Percentiles rank a stretch among this genome's conserved stretches.
Evolutionary conservation across 1,140 invertebrate species (phyloP).

Genomic region (Bombyx mori): ASM3026992v2 NC_085118.1:2877001-2877500

Average conservation of each 20-base stretch:
- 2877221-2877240: constrained; percentile 40
- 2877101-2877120: constrained; percentile 67
- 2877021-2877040: constrained; percentile 60
- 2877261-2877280: constrained; percentile 77
- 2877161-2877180: constrained; percentile 52
- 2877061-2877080: constrained; percentile 40
- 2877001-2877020: constrained; percentile 22
- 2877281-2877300: constrained; percentile 99
- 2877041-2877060: constrained; percentile 62
- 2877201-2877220: constrained; percentile 22
- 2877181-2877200: constrained; percentile 35
- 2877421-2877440: constrained; percentile 86
- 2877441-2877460: constrained; percentile 23
- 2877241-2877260: constrained; percentile 63
- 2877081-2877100: constrained; percentile 66
- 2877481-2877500: constrained; percentile 28
- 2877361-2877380: constrained; percentile 98
- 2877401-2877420: constrained; percentile 96
- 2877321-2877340: constrained; percentile 2
- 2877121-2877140: constrained; percentile 66
- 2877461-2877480: constrained; percentile 10
- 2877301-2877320: constrained; percentile 73
- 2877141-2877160: constrained; percentile 36
- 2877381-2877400: constrained; percentile 95
- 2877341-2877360: constrained; percentile 45